These are phyloP conservation scores for Alcedo quadribrachys DNA, from an alignment of 2,797 vertebrate species.

Conservation along the genomic window DNA sequence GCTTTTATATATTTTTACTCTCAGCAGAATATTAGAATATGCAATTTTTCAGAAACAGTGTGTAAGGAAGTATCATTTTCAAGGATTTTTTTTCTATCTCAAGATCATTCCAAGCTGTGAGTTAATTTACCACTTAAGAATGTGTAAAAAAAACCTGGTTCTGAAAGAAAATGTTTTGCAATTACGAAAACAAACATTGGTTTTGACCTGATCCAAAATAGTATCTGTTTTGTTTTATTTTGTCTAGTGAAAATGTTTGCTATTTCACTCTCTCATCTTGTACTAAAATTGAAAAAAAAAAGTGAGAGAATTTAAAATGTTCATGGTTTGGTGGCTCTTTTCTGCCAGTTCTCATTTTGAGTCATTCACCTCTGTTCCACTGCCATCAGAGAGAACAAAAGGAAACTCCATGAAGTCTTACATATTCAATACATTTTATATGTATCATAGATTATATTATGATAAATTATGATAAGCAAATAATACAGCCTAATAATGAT, in stretches of 20 bases:
- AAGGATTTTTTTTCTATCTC: slow-evolving; percentile 4
- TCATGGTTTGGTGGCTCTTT: neutral
- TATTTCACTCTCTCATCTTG: neutral
- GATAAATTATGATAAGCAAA: neutral
- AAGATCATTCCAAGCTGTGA: slow-evolving; percentile 8
- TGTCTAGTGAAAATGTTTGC: neutral
- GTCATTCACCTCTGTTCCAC: neutral
- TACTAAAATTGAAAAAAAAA: neutral
- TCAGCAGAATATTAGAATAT: slow-evolving; percentile 5
- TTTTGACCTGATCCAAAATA: slow-evolving; percentile 28
- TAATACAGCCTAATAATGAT: neutral
- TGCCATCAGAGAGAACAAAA: neutral
- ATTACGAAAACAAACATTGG: neutral
- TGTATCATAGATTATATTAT: too few species aligned
- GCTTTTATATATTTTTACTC: neutral
- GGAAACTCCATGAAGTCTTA: neutral
- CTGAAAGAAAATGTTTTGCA: slow-evolving; percentile 4
- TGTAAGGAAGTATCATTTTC: neutral
- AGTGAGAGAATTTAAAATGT: slow-evolving; percentile 9
- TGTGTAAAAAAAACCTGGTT: neutral
- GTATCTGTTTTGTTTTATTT: slow-evolving; percentile 16
- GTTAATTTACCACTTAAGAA: slow-evolving; percentile 15
- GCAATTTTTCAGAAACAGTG: neutral
- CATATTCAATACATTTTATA: neutral
- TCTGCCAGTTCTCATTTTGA: neutral